A percentile compares a stretch with the other conserved stretches of the same genome.
These are phyloP conservation scores for Tiaroga cobitis DNA, from an alignment of 2,797 vertebrate genomes.

Conservation along the genomic window DNA sequence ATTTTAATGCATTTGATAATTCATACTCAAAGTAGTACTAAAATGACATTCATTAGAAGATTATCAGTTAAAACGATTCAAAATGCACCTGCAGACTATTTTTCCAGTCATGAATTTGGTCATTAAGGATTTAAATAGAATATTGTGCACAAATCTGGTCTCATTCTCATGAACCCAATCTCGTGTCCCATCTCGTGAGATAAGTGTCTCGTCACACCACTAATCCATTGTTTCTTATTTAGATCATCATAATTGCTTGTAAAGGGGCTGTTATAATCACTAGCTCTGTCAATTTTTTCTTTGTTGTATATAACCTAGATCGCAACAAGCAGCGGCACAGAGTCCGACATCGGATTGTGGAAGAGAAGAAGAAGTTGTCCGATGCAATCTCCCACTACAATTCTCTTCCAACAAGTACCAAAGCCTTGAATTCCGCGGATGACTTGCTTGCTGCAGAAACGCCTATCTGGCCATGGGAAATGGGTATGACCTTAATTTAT, in stretches of 20 bases:
- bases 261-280: background rate
- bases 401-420: background rate
- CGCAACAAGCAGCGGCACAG: background rate
- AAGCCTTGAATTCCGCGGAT: background rate
- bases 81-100: too few species aligned
- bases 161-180: too few species aligned
- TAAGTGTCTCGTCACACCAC: too few species aligned
- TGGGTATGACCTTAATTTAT: background rate
- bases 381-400: background rate
- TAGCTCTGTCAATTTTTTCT: background rate
- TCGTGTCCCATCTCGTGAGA: too few species aligned
- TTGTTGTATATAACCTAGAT: background rate
- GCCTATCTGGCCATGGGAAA: background rate
- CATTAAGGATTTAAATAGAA: too few species aligned
- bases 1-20: too few species aligned
- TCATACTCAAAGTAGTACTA: too few species aligned
- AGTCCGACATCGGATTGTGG: background rate
- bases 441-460: constrained; percentile 2
- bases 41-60: too few species aligned
- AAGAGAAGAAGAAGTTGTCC: background rate
- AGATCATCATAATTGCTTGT: background rate
- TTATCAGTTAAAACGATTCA: too few species aligned
- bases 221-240: background rate
- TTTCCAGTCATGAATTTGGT: too few species aligned
- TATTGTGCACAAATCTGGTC: too few species aligned